Evolutionary conservation across 92 coral and sea anemone genomes (phyloP).

Genomic region (Epizoanthus illoricatus): DNA sequence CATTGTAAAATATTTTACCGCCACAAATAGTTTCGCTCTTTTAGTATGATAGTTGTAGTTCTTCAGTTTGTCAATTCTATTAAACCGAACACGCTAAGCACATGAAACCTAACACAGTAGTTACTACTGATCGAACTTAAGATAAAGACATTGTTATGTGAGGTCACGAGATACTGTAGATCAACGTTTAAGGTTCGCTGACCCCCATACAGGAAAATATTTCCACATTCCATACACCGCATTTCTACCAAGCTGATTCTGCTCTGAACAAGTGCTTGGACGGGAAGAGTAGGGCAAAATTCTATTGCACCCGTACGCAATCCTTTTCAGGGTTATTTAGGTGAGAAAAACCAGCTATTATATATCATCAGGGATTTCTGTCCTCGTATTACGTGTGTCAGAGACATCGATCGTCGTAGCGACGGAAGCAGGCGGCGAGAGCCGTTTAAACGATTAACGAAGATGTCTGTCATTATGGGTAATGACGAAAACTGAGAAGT

Average conservation of each 20-base stretch:
- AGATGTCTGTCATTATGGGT: constrained; percentile 7
- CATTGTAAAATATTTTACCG: not conserved
- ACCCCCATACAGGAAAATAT: not conserved
- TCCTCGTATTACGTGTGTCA: not conserved
- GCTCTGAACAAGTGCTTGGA: not conserved
- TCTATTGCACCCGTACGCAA: not conserved
- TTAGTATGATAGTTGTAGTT: not conserved
- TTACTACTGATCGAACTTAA: not conserved
- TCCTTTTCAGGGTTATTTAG: not conserved
- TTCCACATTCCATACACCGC: not conserved
- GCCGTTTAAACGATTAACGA: constrained; percentile 24
- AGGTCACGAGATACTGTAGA: constrained; percentile 1
- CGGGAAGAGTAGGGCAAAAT: not conserved
- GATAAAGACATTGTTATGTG: constrained; percentile 2
- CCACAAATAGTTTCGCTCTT: not conserved
- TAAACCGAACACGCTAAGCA: not conserved
- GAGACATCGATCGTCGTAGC: not conserved
- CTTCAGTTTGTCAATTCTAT: not conserved
- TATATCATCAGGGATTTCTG: not conserved
- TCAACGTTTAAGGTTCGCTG: not conserved
- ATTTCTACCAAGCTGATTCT: not conserved
- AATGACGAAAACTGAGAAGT: not conserved
- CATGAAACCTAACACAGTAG: not conserved
- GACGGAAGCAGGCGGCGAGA: constrained; percentile 3
- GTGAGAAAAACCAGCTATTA: not conserved